phyloP scores from a whole-genome alignment of 1,140 invertebrate genomes.

The Drosophila miranda region DNA sequence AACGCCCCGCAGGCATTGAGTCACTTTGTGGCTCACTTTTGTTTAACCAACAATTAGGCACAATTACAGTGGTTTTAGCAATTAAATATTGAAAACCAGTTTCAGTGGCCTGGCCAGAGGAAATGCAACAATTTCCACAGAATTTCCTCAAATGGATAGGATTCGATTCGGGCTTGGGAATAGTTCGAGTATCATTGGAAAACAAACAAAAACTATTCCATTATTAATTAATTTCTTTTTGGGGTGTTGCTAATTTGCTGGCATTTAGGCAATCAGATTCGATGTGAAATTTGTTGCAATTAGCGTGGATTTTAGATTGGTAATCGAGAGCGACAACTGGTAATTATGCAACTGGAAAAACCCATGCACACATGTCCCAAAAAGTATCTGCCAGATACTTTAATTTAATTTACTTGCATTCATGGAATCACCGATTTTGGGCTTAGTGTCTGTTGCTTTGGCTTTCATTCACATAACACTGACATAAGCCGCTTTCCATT shows the following conservation, averaged over 20 bases:
- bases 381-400: constrained; percentile 38
- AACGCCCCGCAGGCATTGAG: constrained; percentile 51
- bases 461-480: constrained; percentile 53
- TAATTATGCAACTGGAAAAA: constrained; percentile 63
- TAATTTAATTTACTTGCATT: constrained; percentile 7
- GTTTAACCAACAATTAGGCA: constrained; percentile 74
- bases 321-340: constrained; percentile 59
- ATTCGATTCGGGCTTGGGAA: constrained; percentile 41
- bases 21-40: constrained; percentile 41
- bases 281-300: constrained; percentile 62
- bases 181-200: constrained; percentile 6
- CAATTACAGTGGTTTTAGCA: constrained; percentile 62
- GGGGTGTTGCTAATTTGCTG: constrained; percentile 34
- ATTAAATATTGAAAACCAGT: constrained; percentile 70
- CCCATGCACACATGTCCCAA: constrained; percentile 14
- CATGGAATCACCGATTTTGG: constrained; percentile 53
- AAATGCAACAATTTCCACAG: constrained; percentile 34
- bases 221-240: constrained; percentile 50
- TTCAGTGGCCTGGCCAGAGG: constrained; percentile 11
- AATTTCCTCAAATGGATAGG: constrained; percentile 53
- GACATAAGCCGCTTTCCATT: constrained; percentile 62
- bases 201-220: constrained; percentile 30
- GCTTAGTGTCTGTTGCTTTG: constrained; percentile 14
- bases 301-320: constrained; percentile 51
- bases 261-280: constrained; percentile 36